phyloP scores from a whole-genome alignment of 2,113 vertebrate genomes.

The Nestor notabilis region DNA sequence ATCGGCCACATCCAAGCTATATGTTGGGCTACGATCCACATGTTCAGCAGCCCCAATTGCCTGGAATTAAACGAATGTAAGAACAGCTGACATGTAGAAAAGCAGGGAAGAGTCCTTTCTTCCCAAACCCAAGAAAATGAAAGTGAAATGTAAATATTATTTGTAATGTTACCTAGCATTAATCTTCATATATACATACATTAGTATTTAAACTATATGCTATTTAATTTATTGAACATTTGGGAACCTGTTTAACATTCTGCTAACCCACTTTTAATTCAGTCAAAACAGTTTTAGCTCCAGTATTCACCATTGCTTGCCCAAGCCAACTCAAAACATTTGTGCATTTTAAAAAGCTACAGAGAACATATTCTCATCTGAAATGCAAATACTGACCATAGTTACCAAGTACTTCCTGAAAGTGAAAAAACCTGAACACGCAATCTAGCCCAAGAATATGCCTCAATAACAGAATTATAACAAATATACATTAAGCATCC shows the following conservation, averaged over 20 bases:
- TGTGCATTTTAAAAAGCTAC: neutral
- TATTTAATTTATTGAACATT: neutral
- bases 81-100: neutral
- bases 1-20: neutral
- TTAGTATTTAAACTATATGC: neutral
- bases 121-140: neutral
- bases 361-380: neutral
- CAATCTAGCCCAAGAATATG: neutral
- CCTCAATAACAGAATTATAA: neutral
- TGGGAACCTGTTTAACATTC: neutral
- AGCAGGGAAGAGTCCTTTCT: neutral
- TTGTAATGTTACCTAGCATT: neutral
- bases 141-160: neutral
- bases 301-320: neutral
- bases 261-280: neutral
- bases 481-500: neutral
- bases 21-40: neutral
- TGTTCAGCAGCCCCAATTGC: neutral
- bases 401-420: neutral
- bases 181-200: neutral
- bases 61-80: neutral
- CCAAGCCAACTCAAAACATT: neutral
- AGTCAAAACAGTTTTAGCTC: neutral
- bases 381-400: neutral
- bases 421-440: neutral